Evolutionary conservation across 1,140 invertebrate genomes (phyloP).

Genomic region (Aphelenchoides fujianensis): DNA sequence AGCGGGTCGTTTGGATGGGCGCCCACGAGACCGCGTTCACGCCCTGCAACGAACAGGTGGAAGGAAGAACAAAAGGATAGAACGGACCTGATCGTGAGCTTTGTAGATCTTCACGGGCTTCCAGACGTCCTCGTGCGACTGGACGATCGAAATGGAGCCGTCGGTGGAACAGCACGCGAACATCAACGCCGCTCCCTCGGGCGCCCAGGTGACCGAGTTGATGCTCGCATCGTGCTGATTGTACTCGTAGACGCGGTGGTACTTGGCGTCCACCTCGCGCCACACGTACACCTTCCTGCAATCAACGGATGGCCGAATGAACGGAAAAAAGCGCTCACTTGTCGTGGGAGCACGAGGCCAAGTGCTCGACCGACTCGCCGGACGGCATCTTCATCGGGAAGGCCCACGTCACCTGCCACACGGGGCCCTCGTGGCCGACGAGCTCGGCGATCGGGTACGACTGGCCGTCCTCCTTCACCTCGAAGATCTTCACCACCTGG

Average conservation of each 20-base stretch:
- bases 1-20: slow-evolving; percentile 75
- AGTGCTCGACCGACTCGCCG: slow-evolving; percentile 34
- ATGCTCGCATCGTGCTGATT: slow-evolving; percentile 75
- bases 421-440: slow-evolving; percentile 91
- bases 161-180: slow-evolving; percentile 94
- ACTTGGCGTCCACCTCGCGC: slow-evolving; percentile 83
- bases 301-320: slow-evolving; percentile 1
- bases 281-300: slow-evolving; percentile 82
- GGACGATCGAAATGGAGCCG: slow-evolving; percentile 85
- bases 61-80: neutral
- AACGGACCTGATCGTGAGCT: slow-evolving; percentile 68
- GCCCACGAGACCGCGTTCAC: slow-evolving; percentile 97
- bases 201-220: slow-evolving; percentile 93
- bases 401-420: slow-evolving; percentile 97
- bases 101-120: slow-evolving; percentile 78
- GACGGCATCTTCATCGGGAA: slow-evolving; percentile 68
- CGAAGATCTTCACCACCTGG: slow-evolving; percentile 91
- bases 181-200: slow-evolving; percentile 85
- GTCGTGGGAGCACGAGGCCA: slow-evolving; percentile 61
- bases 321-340: slow-evolving; percentile 37
- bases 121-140: slow-evolving; percentile 71
- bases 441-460: slow-evolving; percentile 84
- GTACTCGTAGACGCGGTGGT: slow-evolving; percentile 72
- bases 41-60: slow-evolving; percentile 70
- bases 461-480: slow-evolving; percentile 72